Evolutionary conservation across 2,113 vertebrate species (phyloP), one percentile per base, ranked within the genome.

Genomic region (Ophthalmolycus amberensis): DNA sequence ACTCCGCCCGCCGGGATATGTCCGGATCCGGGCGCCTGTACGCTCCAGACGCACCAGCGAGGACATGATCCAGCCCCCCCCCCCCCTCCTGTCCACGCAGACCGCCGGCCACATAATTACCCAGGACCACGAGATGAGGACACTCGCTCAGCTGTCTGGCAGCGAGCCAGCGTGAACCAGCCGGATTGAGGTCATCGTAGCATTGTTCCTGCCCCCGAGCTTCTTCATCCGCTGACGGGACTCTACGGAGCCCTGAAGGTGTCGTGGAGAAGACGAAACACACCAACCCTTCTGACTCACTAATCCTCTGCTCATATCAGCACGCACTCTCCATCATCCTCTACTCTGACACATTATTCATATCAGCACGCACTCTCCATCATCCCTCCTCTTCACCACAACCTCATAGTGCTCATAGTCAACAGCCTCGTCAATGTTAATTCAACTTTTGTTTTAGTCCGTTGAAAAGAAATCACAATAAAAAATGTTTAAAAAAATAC

Each of bases 21-120:
- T 58, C 88, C 0, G 52, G 40, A 0, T 80, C 90, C 0, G 83
- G 83, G 27, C 58, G 20, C 12, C 90, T 81, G 52, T 91, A 90
- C 15, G 15, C 73, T 0, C 85, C 22, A 88, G 83, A 52, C 89
- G 90, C 71, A 74, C 78, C 81, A 84, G 82, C 16, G 34, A 80
- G 2, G 88, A 92, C 0, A 77, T 93, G 76, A 87, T 90, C 38
- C 91, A 92, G 65, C 92, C 93, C 12, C 92, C 94, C n/a, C n/a
- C 94, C 22, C 56, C 12, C 12, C 92, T 94, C 18, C 92, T 25
- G 0, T 54, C 75, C 16, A 76, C 80, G 14, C 91, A 94, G 75
- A 74, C 85, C 5, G 0, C 9, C 1, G 0, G 44, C 11, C 22
- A 18, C 44, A 10, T 44, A 2, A 80, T 90, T 27, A 86, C 85